Conservation (phyloP, 2,888 invertebrate genomes). For the Miltochrista miniata region DNA sequence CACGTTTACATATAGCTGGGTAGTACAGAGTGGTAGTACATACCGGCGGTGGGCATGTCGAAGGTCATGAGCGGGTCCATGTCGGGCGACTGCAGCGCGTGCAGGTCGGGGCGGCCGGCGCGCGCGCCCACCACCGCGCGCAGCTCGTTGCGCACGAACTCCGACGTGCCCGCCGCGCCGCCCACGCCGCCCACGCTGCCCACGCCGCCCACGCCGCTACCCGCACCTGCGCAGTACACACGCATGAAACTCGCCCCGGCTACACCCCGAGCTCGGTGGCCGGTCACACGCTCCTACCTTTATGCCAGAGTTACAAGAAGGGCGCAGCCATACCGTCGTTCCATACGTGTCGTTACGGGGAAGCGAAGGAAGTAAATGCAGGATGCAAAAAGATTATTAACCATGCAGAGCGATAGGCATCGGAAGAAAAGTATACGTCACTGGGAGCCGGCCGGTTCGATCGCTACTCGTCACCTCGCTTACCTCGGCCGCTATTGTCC, state of each 20-base stretch:
- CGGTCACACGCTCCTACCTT: conserved; percentile 18
- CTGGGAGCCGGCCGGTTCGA: conserved; percentile 8
- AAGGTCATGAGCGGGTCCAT: conserved; percentile 88
- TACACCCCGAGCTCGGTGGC: neutral
- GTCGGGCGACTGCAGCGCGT: conserved; percentile 84
- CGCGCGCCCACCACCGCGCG: conserved; percentile 94
- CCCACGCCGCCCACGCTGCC: conserved; percentile 27
- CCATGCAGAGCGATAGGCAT: conserved; percentile 56
- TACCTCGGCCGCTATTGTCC: conserved; percentile 19
- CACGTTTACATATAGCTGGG: too few relatives aligned
- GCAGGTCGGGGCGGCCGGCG: conserved; percentile 82
- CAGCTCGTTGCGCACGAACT: conserved; percentile 96
- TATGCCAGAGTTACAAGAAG: conserved; percentile 1
- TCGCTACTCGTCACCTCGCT: conserved; percentile 17
- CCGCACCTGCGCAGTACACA: conserved; percentile 40
- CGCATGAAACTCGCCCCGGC: neutral
- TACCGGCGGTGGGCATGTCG: conserved; percentile 87
- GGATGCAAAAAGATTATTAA: conserved; percentile 42
- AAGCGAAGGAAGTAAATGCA: conserved; percentile 46
- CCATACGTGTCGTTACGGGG: conserved; percentile 40
- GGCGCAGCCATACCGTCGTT: conserved; percentile 8
- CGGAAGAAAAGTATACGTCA: conserved; percentile 32
- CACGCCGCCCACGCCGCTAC: conserved; percentile 84
- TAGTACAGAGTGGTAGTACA: conserved; percentile 23
- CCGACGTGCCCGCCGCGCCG: conserved; percentile 84